Base-by-base conservation (phyloP, 92 coral and sea anemone genomes). In the Actinernus sp. region DNA sequence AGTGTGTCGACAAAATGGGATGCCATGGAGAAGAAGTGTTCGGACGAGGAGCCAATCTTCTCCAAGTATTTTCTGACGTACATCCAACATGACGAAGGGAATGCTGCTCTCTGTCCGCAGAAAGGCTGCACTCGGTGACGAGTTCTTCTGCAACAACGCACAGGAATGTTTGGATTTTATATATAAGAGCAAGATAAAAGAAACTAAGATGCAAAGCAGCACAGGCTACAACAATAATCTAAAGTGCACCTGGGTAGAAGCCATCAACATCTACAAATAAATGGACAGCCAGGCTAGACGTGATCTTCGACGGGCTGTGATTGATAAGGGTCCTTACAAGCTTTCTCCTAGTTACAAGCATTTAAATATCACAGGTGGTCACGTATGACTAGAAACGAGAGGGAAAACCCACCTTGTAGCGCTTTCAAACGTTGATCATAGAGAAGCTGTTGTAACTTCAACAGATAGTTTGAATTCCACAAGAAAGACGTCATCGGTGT, bases 1-100 rank as follows among this genome's bases (percentile, higher is more conserved):
- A 61, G 81, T 34, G 83, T 72, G 16, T 52, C 81, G 21, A 45
- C n/a, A 31, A 84, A 84, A 48, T 84, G 90, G 85, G 77, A 84
- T 58, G 41, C 26, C 16, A 6, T 69, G 3, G 81, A 84, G 47
- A 54, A 39, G 40, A 39, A 53, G 31, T 14, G 57, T 24, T 23
- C 51, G 14, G 63, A 58, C 2, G 31, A 74, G 27, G 31, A 12
- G 24, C 73, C 59, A 7, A 4, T 22, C 17, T 63, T 63, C 26
- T 48, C 71, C 1, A 4, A 13, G 1, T 76, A 76, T 50, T 76
- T 76, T 24, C 41, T 7, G 4, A 36, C 28, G 9, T 17, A 63
- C 49, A 43, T 76, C 6, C 45, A 66, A 74, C 57, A 46, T 59
- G 22, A 63, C 30, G 46, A 13, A 55, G 22, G 69, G 70, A 23